Evolutionary conservation across 1,140 invertebrate species (phyloP).

Genomic region (Heliconius himera): DNA sequence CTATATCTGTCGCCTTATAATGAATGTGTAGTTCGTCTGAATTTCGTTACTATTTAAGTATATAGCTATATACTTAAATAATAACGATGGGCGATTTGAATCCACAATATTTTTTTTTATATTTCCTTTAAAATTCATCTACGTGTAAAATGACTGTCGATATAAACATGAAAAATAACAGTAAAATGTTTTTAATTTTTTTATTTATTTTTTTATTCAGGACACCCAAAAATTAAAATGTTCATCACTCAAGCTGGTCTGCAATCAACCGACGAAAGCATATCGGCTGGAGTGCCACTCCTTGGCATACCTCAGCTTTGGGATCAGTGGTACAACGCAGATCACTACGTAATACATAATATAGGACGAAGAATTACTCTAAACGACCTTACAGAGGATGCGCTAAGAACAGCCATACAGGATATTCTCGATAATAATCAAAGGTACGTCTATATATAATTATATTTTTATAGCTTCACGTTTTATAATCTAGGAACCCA

Average conservation of each 20-base stretch:
- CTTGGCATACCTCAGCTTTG: constrained; percentile 51
- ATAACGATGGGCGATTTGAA: too few relatives aligned
- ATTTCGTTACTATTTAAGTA: too few relatives aligned
- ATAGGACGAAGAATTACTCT: constrained; percentile 28
- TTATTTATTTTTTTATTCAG: neutral
- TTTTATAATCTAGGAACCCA: neutral
- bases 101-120: too few relatives aligned
- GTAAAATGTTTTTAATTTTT: neutral
- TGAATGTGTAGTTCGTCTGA: too few relatives aligned
- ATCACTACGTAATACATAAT: constrained; percentile 25
- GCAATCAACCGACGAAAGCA: neutral
- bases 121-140: too few relatives aligned
- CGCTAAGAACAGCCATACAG: constrained; percentile 51
- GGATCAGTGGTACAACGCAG: constrained; percentile 39
- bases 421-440: constrained; percentile 17
- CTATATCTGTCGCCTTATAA: too few relatives aligned
- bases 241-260: neutral
- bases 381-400: constrained; percentile 69
- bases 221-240: neutral
- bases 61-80: too few relatives aligned
- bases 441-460: constrained; percentile 14
- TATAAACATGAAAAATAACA: too few relatives aligned
- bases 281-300: neutral
- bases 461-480: neutral
- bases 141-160: too few relatives aligned